These are phyloP conservation scores for Vidua chalybeata DNA, from an alignment of 2,113 vertebrate genomes.

Conservation along the genomic window DNA sequence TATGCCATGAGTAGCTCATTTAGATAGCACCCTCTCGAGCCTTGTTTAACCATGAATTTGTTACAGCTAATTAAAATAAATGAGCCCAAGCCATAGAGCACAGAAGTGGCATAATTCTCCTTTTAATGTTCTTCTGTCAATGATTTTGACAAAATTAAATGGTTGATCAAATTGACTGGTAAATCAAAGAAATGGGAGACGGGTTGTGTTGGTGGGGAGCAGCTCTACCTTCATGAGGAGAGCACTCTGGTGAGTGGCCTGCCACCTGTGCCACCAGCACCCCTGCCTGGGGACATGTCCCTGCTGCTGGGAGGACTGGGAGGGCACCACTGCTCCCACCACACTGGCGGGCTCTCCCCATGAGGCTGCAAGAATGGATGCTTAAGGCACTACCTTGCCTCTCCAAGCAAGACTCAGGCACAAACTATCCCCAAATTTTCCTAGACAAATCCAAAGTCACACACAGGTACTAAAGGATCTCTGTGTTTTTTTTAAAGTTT, in stretches of 20 bases:
- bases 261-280: background rate
- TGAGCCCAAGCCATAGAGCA: background rate
- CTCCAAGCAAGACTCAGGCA: background rate
- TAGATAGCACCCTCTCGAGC: constrained; percentile 38
- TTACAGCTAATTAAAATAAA: constrained; percentile 63
- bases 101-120: constrained; percentile 16
- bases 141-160: constrained; percentile 48
- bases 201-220: accelerated
- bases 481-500: background rate
- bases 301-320: background rate
- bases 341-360: background rate
- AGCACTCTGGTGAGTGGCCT: background rate
- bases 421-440: background rate
- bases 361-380: accelerated
- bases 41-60: constrained; percentile 58
- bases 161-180: background rate
- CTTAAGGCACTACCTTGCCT: background rate
- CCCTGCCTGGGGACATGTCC: background rate
- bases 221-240: accelerated
- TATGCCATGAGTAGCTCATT: constrained; percentile 27
- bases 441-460: background rate
- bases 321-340: background rate
- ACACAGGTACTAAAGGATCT: background rate
- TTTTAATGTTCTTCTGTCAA: constrained; percentile 32
- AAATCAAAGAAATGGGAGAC: background rate